Percentiles rank a stretch among this genome's conserved stretches.
Conservation (phyloP, 2,888 invertebrate genomes). For the Caenorhabditis zanzibari region DNA sequence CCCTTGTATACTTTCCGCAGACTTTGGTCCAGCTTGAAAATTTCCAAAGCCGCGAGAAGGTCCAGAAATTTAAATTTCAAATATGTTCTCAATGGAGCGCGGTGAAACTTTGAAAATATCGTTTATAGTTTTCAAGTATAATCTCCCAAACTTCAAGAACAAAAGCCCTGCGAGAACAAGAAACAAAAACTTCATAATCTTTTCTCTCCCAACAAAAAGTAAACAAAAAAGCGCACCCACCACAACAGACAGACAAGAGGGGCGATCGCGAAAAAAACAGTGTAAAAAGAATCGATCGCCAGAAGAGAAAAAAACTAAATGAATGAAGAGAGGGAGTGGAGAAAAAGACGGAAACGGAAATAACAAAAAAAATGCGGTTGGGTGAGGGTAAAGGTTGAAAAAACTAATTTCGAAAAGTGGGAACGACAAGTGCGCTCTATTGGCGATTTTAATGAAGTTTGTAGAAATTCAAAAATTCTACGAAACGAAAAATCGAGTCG, state of each 20-base stretch:
- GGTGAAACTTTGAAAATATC: too few species aligned
- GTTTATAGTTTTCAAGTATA: neutral
- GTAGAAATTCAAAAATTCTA: neutral
- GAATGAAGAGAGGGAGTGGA: constrained; percentile 30
- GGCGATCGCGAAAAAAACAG: constrained; percentile 36
- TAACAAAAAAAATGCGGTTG: neutral
- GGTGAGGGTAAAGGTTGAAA: neutral
- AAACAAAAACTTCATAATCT: constrained; percentile 24
- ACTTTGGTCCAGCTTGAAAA: too few species aligned
- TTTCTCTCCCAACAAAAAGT: constrained; percentile 28
- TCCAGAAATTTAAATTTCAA: too few species aligned
- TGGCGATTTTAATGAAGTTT: neutral
- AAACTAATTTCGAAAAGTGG: neutral
- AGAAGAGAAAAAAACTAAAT: constrained; percentile 18
- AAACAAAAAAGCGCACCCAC: constrained; percentile 29
- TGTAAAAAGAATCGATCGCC: constrained; percentile 41
- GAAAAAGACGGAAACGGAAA: constrained; percentile 24
- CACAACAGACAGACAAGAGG: constrained; percentile 14
- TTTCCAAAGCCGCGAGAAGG: too few species aligned
- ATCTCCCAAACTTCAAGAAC: neutral
- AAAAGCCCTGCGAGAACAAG: constrained; percentile 1
- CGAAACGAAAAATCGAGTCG: too few species aligned
- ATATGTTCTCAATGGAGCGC: too few species aligned
- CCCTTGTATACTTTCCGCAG: too few species aligned
- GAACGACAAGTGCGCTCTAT: constrained; percentile 14